Evolutionary conservation across 2,797 vertebrate species (phyloP), one percentile per base, ranked within the genome.

Genomic region (Hypotaenidia philippensis): DNA sequence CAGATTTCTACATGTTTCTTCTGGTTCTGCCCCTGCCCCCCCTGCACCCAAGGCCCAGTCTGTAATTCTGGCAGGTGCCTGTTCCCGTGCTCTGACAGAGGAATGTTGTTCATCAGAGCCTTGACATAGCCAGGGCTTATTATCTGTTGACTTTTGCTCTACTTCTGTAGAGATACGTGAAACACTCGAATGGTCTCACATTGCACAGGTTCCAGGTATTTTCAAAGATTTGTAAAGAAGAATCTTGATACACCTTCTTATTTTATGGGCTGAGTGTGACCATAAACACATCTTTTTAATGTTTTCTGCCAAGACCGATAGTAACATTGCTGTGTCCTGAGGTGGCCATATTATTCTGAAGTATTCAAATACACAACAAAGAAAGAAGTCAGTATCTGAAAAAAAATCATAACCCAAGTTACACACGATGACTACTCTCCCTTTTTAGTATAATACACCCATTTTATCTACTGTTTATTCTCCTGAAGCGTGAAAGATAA

Each of bases 131-230:
- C 45, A 94, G 38, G 18, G 23, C n/a, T 64, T 77, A 79, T 94
- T 91, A 94, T 63, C 59, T 82, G 40, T 87, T 92, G 65, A 63
- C 45, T 94, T 91, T 94, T 82, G 40, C 41, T 79, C 87, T 83
- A 13, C 66, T 95, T 79, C 44, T 72, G 41, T 25, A 47, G 41
- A 91, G 25, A 63, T 76, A 83, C 9, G 31, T 50, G 38, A 69
- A 78, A 94, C 56, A 60, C 44, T 82, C 86, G 31, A 89, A 44
- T 57, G 53, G 17, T 75, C 74, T 82, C n/a, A 59, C 57, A 49
- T 64, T 79, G 18, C 89, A 90, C 22, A 78, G 56, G 69, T 81
- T 89, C 40, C 47, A 92, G 47, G 6, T 91, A 59, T 94, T 96
- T 87, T 88, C 66, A 75, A 87, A 66, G 68, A 87, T 23, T 63